A percentile compares a stretch with the other conserved stretches of the same genome.
Conservation (phyloP, 2,113 vertebrate genomes). For the Pedetes capensis region DNA sequence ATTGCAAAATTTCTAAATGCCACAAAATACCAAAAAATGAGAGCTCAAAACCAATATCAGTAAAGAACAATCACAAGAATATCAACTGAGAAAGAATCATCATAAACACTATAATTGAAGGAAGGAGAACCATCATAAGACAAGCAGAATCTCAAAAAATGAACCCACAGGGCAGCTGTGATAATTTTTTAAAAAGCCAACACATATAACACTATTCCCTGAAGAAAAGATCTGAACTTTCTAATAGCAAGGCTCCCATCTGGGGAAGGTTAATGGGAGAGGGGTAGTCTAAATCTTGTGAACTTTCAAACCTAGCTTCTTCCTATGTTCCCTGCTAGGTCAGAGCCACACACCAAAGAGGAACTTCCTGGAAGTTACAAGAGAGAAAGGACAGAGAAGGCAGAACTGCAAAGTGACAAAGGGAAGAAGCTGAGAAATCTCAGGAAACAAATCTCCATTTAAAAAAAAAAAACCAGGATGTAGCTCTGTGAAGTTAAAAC, state of each 20-base stretch:
- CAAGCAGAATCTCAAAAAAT: background rate
- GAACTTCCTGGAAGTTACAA: background rate
- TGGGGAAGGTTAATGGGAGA: background rate
- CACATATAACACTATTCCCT: too few relatives aligned
- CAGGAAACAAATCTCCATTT: background rate
- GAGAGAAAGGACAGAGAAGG: background rate
- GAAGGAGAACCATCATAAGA: background rate
- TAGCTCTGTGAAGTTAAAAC: background rate
- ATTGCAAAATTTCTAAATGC: background rate
- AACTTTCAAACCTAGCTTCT: background rate
- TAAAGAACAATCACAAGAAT: background rate
- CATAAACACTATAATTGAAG: background rate
- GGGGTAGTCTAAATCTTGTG: accelerated
- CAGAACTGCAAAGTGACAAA: background rate
- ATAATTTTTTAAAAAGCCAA: background rate
- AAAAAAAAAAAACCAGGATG: background rate
- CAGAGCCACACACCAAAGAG: background rate
- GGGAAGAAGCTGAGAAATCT: background rate
- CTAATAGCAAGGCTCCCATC: too few relatives aligned
- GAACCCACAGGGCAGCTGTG: background rate
- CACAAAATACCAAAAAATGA: background rate
- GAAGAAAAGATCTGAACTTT: background rate
- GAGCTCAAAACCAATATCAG: background rate
- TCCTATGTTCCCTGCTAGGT: too few relatives aligned
- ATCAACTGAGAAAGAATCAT: background rate